Evolutionary conservation across 2,797 vertebrate species (phyloP).

Genomic region (Neosilurus mollespiculum): DNA sequence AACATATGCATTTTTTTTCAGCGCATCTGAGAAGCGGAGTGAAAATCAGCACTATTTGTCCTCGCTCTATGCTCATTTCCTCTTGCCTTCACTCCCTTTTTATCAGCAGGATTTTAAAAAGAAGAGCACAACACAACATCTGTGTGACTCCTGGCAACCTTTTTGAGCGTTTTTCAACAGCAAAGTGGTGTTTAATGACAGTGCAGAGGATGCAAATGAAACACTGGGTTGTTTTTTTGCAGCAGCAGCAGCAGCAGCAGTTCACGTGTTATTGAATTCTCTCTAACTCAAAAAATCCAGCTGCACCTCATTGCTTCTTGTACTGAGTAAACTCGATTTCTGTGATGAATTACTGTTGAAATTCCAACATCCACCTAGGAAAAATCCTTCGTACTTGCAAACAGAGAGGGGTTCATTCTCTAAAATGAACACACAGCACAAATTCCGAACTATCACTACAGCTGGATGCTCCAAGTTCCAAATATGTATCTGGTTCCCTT

Average conservation of each 20-base stretch:
- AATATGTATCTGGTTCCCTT: no score
- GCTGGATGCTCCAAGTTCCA: no score
- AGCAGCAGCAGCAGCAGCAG: constrained; percentile 15
- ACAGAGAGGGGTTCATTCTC: background rate
- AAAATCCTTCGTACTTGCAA: no score
- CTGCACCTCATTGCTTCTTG: background rate
- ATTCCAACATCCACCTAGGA: no score
- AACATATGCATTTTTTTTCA: constrained; percentile 26
- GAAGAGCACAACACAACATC: constrained; percentile 56
- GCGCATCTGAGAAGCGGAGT: constrained; percentile 60
- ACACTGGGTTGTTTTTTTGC: background rate
- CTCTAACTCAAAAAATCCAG: background rate
- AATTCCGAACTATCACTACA: no score
- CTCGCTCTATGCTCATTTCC: constrained; percentile 52
- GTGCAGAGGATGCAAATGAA: constrained; percentile 9
- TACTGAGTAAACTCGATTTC: background rate
- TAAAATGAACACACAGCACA: background rate
- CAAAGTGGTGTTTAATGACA: constrained; percentile 48
- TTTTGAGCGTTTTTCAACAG: constrained; percentile 42
- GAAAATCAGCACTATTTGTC: constrained; percentile 63
- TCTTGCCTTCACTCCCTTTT: constrained; percentile 35
- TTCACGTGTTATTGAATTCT: constrained; percentile 36
- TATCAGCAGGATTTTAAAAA: constrained; percentile 44
- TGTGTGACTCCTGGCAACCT: constrained; percentile 53
- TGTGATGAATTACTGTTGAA: background rate